phyloP scores from a whole-genome alignment of 2,113 vertebrate genomes.

The Eidolon helvum region DNA sequence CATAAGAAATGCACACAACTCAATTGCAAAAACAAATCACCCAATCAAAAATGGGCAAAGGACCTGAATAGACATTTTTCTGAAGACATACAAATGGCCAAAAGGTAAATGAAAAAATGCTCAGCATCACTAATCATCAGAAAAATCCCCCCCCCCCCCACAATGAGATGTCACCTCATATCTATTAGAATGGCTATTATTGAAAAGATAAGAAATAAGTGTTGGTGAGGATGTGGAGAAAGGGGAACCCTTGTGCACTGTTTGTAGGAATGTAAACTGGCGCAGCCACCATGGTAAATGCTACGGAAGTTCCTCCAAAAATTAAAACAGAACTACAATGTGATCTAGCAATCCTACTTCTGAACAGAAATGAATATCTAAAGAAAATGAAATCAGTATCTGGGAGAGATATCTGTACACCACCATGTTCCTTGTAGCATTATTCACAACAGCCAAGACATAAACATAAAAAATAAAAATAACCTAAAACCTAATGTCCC shows the following conservation, averaged over 20 bases:
- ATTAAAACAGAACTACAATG: background rate
- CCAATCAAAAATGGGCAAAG: background rate
- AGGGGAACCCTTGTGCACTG: background rate
- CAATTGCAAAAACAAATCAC: background rate
- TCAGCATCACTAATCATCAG: background rate
- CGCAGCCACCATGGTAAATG: background rate
- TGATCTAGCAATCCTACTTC: background rate
- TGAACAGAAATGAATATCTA: background rate
- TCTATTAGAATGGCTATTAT: background rate
- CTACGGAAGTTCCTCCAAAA: background rate
- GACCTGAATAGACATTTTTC: background rate
- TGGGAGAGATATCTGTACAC: background rate
- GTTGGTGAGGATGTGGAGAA: background rate
- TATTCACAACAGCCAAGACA: background rate
- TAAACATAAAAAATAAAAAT: background rate
- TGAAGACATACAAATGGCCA: background rate
- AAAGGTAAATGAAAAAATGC: background rate
- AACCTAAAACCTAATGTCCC: background rate
- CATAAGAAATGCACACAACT: background rate
- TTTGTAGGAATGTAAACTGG: background rate
- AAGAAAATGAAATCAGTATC: background rate
- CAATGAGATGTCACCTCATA: background rate
- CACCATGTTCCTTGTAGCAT: background rate
- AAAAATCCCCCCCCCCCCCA: background rate
- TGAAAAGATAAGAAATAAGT: background rate